Base-by-base conservation (phyloP, 2,888 invertebrate species). In the Amphipoea lucens region DNA sequence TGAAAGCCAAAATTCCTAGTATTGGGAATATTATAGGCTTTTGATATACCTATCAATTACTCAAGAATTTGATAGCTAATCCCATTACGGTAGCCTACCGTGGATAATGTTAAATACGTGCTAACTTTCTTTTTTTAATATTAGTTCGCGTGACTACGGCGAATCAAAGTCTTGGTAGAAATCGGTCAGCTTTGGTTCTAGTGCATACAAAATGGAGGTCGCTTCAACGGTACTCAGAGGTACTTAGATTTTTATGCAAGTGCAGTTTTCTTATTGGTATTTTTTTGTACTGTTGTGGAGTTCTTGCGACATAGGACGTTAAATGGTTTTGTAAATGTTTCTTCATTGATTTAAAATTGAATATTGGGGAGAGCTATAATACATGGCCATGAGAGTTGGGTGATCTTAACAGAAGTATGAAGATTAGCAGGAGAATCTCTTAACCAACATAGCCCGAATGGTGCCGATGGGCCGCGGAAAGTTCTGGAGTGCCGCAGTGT, bases 81-180 rank as follows among this genome's bases (percentile, higher is more conserved):
- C 62, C 66, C 60, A 74, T 85, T 87, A 87, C 87, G 74, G 82
- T 70, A 72, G 60, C 60, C 4, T 66, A 73, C 66, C 54, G 66
- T 67, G 54, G 40, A 17, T 67, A 80, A 76, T 51, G 57, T 60
- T 74, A 63, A 70, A 70, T 79, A 83, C 70, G 76, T 79, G 66
- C 71, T 12, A 76, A 81, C 83, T 85, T 78, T 86, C 81, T 78
- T 87, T 70, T 76, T 29, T 29, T 29, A 29, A 36, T 62, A 40
- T 76, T 48, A 74, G 36, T 54, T 67, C 5, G 87, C 87, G 86
- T 87, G 87, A 83, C 88, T 77, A 75, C 67, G 40, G 20, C 78
- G 42, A 86, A 88, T 88, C 73, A 51, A 66, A 84, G 76, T 60
- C 74, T 88, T 71, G 20, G 36, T 78, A 76, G 74, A 88, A 88